Percentiles rank a stretch among this genome's conserved stretches.
phyloP scores from a whole-genome alignment of 2,113 vertebrate genomes.

The Paradoxurus hermaphroditus region DNA sequence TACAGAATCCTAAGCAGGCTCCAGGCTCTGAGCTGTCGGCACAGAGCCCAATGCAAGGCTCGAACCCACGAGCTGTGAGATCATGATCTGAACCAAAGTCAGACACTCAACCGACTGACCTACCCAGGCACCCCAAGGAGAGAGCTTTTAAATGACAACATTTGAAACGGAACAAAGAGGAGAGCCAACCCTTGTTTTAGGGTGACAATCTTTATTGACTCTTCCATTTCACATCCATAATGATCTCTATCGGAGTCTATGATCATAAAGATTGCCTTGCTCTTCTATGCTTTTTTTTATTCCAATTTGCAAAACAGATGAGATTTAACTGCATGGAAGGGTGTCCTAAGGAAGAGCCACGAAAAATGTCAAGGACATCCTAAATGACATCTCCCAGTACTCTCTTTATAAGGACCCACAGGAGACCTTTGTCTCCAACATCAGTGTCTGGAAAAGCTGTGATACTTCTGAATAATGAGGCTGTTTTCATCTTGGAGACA shows the following conservation, averaged over 20 bases:
- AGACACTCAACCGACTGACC: too few relatives aligned
- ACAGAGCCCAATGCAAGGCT: too few relatives aligned
- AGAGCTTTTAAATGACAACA: not conserved
- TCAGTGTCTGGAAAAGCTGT: not conserved
- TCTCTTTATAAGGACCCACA: not conserved
- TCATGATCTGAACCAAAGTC: too few relatives aligned
- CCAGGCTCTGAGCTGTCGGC: too few relatives aligned
- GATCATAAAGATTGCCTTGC: not conserved
- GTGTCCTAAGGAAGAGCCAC: not conserved
- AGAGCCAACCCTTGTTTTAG: not conserved
- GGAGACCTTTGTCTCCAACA: not conserved
- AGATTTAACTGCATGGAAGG: not conserved
- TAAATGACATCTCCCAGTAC: not conserved
- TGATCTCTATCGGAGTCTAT: not conserved
- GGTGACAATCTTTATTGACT: not conserved
- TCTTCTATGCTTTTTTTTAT: not conserved
- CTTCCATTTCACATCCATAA: not conserved
- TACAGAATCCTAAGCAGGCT: too few relatives aligned
- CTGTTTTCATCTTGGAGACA: not conserved
- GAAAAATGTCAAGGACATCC: constrained; percentile 40
- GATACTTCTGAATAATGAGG: not conserved
- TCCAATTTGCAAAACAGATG: constrained; percentile 37
- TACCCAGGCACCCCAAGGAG: not conserved
- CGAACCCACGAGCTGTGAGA: too few relatives aligned
- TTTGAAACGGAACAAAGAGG: not conserved